Base-by-base conservation (phyloP, 2,113 vertebrate genomes). In the Chaetodon trifascialis region DNA sequence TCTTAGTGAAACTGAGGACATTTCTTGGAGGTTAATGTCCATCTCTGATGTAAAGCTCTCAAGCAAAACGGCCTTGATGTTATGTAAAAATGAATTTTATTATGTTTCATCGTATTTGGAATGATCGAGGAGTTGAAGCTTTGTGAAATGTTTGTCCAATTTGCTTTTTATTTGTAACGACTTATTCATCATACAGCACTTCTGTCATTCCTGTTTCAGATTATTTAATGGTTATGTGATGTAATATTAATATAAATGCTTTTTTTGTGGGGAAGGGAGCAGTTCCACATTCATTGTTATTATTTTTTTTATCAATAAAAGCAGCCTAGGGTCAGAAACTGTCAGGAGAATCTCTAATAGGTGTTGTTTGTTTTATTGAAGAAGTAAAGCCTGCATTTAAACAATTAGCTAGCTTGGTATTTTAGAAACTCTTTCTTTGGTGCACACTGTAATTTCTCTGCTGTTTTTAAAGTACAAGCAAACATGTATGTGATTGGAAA, bases 201-300 rank as follows among this genome's bases (percentile, higher is more conserved):
- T 90, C 55, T 79, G 60, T 91, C 80, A 76, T 87, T 83, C 73
- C 71, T 54, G 14, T 86, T 88, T 75, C 66, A 59, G 56, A 67
- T 84, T 93, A 92, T 94, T 93, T 91, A 93, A 92, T 85, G 85
- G 56, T 73, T 65, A 63, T 88, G 65, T 85, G 25, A 64, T 87
- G 62, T 88, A 52, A 85, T 77, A 74, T 90, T 86, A 76, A 80
- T 87, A 74, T 82, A 84, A 76, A 79, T 81, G 79, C 82, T 83
- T 85, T 30, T 82, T 62, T 6, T 4, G 23, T 23, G 70, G n/a
- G 71, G 44, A 58, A 51, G 51, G 74, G 66, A 30, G 64, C 46
- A 36, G n/a, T 79, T 73, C 85, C 83, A 15, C 65, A 66, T 54
- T 76, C 46, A 34, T 75, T 81, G 34, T 74, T 83, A 25, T 73